Conservation (phyloP, 2,113 vertebrate species). For the Lynx canadensis region DNA sequence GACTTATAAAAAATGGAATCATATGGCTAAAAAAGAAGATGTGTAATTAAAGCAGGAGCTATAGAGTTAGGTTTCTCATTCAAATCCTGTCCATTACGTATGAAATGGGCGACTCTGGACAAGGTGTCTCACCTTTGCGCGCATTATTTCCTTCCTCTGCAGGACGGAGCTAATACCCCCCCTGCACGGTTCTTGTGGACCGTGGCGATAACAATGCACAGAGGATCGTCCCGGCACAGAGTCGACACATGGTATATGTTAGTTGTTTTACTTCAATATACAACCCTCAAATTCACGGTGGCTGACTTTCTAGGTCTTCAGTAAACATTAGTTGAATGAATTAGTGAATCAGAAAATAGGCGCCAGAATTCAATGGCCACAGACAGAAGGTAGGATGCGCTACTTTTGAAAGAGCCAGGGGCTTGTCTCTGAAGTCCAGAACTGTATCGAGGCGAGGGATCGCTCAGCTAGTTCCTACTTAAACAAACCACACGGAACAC, state of each 20-base stretch:
- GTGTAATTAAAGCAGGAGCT: background rate
- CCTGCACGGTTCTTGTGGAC: background rate
- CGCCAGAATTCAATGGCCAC: background rate
- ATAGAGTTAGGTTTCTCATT: background rate
- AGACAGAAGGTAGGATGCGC: background rate
- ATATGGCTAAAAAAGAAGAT: background rate
- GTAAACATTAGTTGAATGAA: constrained; percentile 23
- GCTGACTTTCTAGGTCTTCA: constrained; percentile 21
- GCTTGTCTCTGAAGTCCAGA: constrained; percentile 71
- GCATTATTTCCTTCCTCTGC: background rate
- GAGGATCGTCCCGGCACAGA: background rate
- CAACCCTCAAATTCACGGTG: background rate
- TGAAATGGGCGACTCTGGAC: background rate
- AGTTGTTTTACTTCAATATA: background rate
- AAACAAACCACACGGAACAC: constrained; percentile 68
- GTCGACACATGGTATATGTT: background rate
- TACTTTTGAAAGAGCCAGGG: constrained; percentile 61
- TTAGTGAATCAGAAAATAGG: constrained; percentile 58
- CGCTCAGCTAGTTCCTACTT: constrained; percentile 69
- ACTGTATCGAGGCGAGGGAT: constrained; percentile 67
- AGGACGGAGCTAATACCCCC: background rate
- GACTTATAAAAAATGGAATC: constrained; percentile 34
- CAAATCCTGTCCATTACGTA: background rate
- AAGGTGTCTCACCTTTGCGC: background rate
- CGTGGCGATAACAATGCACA: background rate